Evolutionary conservation across 2,888 invertebrate genomes (phyloP), one percentile per base, ranked within the genome.

Genomic region (Amphipoea oculea): DNA sequence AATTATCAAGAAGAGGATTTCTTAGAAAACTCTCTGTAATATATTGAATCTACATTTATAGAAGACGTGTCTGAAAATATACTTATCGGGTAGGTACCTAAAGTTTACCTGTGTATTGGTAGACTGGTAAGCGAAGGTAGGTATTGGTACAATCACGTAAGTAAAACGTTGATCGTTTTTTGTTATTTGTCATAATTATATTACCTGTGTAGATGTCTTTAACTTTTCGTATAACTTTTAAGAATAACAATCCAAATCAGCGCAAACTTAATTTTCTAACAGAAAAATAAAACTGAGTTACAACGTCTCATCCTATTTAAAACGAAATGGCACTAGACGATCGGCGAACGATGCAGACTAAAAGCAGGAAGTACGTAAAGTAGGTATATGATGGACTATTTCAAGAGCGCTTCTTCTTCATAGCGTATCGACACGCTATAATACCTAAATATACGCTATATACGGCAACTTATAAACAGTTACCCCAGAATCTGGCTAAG

Each of bases 41-140:
- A 81, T 81, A 85, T 75, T 81, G 74, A 80, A 81, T 63, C 65
- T 85, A 79, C 73, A 69, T 51, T 12, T 42, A 60, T 20, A 29
- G 62, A 77, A 69, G 48, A 69, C n/a, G n/a, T 42, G n/a, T 42
- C 23, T 79, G 36, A 48, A 51, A 63, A 65, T 57, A 29, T 63
- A 67, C 62, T 67, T 63, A 70, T 71, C 5, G 36, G 62, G 29
- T n/a, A 70, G 40, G 48, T 48, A 45, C 3, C 4, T 57, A 57
- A 57, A 57, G 23, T 9, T 23, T 57, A 11, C 57, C 23, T 57
- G 23, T 23, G 17, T 54, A 17, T 54, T 2, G 11, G 6, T 17
- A 29, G n/a, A 40, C 54, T 11, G 29, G 36, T 36, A 36, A 42
- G 36, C 7, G 5, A 69, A 42, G 11, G 20, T 40, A 12, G n/a